A percentile compares a stretch with the other conserved stretches of the same genome.
Evolutionary conservation across 2,113 vertebrate species (phyloP).

Genomic region (Clarias batrachus): DNA sequence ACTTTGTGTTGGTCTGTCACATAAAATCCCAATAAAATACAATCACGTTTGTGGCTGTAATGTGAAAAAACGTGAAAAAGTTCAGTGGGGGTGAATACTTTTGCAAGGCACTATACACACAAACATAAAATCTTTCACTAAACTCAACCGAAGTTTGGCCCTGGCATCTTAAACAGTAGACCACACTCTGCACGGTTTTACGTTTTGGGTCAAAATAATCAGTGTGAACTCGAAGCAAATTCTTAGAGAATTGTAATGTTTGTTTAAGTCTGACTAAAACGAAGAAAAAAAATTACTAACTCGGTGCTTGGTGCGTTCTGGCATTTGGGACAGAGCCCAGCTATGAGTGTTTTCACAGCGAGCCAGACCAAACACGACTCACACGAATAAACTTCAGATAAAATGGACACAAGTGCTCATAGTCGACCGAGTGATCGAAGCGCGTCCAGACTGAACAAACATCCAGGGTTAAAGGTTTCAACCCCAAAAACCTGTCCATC

Average conservation of each 20-base stretch:
- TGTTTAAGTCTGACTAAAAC: neutral
- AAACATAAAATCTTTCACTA: neutral
- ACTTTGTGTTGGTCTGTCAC: too few relatives aligned
- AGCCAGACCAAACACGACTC: conserved; percentile 36
- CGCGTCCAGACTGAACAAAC: conserved; percentile 33
- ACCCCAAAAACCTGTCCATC: neutral
- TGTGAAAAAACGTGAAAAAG: too few relatives aligned
- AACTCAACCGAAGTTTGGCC: neutral
- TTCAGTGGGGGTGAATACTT: too few relatives aligned
- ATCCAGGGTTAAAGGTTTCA: neutral
- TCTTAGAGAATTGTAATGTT: too few relatives aligned
- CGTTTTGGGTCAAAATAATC: neutral
- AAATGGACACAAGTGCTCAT: neutral
- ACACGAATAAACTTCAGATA: conserved; percentile 23
- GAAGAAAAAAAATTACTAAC: too few relatives aligned
- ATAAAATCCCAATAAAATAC: too few relatives aligned
- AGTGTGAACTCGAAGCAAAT: too few relatives aligned
- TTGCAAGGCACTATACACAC: too few relatives aligned
- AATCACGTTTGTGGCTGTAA: too few relatives aligned
- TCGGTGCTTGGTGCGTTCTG: neutral
- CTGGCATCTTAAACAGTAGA: neutral
- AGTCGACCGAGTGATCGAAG: conserved; percentile 6
- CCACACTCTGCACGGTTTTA: neutral
- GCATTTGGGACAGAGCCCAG: neutral
- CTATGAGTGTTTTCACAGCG: neutral